These are phyloP conservation scores for Polyommatus iphigenia DNA, from an alignment of 2,888 invertebrate genomes.

Conservation along the genomic window DNA sequence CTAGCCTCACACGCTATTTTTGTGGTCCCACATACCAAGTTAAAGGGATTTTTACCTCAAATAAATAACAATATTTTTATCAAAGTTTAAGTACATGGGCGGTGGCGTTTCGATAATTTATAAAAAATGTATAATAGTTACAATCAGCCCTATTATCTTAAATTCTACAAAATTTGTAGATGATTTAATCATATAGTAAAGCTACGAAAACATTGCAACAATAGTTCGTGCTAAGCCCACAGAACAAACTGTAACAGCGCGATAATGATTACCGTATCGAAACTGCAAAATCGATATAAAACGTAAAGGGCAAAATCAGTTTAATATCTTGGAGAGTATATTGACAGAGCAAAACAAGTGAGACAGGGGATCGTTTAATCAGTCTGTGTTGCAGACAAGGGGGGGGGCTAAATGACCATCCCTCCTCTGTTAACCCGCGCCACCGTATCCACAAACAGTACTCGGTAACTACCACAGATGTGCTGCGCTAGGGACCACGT, in stretches of 20 bases:
- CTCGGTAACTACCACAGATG: conserved; percentile 65
- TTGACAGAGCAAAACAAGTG: conserved; percentile 64
- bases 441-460: conserved; percentile 77
- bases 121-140: no score
- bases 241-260: neutral
- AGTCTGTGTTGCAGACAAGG: conserved; percentile 69
- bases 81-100: no score
- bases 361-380: conserved; percentile 75
- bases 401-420: conserved; percentile 75
- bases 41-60: no score
- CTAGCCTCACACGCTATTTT: no score
- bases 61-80: no score
- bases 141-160: no score
- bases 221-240: neutral
- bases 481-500: conserved; percentile 29
- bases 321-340: conserved; percentile 50
- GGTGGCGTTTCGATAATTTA: no score
- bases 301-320: conserved; percentile 39
- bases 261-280: neutral
- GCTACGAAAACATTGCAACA: neutral
- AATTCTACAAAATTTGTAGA: no score
- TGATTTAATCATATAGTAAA: no score
- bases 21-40: no score
- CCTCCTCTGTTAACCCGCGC: conserved; percentile 73
- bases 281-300: conserved; percentile 15